Conservation (phyloP, 1,140 invertebrate species). For the Helicoverpa zea region DNA sequence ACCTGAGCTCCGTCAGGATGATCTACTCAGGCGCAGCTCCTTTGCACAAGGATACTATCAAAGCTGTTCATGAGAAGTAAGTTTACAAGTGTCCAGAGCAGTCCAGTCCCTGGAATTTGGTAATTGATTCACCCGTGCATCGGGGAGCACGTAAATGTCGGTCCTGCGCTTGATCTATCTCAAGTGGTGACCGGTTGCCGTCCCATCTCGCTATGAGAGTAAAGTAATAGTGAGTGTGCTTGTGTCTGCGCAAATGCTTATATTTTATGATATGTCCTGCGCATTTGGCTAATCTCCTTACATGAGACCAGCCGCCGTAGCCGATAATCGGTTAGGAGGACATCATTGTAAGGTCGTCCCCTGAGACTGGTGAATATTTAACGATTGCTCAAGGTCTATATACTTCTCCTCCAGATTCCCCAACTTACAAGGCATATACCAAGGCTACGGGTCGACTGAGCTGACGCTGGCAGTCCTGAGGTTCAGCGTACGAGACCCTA, state of each 20-base stretch:
- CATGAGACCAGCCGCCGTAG: too few species aligned
- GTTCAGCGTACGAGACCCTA: constrained; percentile 43
- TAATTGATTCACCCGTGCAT: too few species aligned
- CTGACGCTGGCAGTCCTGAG: constrained; percentile 74
- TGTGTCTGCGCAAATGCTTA: too few species aligned
- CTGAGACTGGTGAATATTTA: neutral
- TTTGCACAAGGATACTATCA: constrained; percentile 75
- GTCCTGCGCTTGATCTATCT: too few species aligned
- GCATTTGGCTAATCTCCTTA: too few species aligned
- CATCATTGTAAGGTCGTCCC: neutral
- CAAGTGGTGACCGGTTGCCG: too few species aligned
- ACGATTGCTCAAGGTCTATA: neutral
- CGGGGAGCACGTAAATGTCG: too few species aligned
- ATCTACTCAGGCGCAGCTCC: constrained; percentile 84
- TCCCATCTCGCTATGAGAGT: too few species aligned
- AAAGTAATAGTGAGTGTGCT: too few species aligned
- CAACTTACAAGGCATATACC: constrained; percentile 66
- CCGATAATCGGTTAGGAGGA: neutral
- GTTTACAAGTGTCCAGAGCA: neutral
- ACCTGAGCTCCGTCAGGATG: constrained; percentile 79
- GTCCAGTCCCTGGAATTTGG: too few species aligned
- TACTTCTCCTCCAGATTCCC: constrained; percentile 63
- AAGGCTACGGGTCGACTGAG: constrained; percentile 86
- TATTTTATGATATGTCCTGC: too few species aligned
- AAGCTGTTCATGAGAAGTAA: constrained; percentile 69